phyloP scores from a whole-genome alignment of 2,797 vertebrate species.

The Etheostoma nigrum region DNA sequence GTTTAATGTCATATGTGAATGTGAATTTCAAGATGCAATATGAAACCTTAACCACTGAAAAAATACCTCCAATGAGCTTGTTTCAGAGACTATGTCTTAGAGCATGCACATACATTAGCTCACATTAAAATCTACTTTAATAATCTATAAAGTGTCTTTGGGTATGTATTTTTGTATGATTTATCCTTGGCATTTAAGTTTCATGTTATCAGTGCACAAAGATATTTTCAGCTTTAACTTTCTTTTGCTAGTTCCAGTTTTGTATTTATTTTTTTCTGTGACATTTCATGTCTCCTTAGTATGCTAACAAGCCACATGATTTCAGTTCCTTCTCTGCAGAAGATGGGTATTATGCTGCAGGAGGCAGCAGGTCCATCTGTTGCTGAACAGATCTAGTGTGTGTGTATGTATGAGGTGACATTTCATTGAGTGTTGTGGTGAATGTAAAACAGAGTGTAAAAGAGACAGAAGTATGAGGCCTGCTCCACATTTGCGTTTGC shows the following conservation, averaged over 20 bases:
- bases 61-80: slow-evolving; percentile 22
- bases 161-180: slow-evolving; percentile 15
- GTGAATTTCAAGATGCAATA: slow-evolving; percentile 47
- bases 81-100: slow-evolving; percentile 19
- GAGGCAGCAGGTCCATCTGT: slow-evolving; percentile 33
- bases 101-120: slow-evolving; percentile 21
- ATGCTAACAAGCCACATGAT: slow-evolving; percentile 10
- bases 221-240: slow-evolving; percentile 1
- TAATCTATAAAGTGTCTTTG: slow-evolving; percentile 14
- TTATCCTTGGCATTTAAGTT: slow-evolving; percentile 3
- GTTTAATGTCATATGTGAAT: slow-evolving; percentile 66
- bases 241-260: slow-evolving; percentile 4
- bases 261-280: slow-evolving; percentile 1
- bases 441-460: slow-evolving; percentile 51
- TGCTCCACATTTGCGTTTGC: slow-evolving; percentile 33
- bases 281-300: slow-evolving; percentile 22
- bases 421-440: slow-evolving; percentile 34
- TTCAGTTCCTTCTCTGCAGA: slow-evolving; percentile 37
- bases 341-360: slow-evolving; percentile 28
- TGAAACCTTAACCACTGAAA: slow-evolving; percentile 64
- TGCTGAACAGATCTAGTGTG: slow-evolving; percentile 18
- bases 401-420: slow-evolving; percentile 29
- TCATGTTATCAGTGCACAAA: not conserved
- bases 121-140: slow-evolving; percentile 11
- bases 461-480: slow-evolving; percentile 11